Conservation (phyloP, 2,888 invertebrate genomes). For the Eupithecia tripunctaria region DNA sequence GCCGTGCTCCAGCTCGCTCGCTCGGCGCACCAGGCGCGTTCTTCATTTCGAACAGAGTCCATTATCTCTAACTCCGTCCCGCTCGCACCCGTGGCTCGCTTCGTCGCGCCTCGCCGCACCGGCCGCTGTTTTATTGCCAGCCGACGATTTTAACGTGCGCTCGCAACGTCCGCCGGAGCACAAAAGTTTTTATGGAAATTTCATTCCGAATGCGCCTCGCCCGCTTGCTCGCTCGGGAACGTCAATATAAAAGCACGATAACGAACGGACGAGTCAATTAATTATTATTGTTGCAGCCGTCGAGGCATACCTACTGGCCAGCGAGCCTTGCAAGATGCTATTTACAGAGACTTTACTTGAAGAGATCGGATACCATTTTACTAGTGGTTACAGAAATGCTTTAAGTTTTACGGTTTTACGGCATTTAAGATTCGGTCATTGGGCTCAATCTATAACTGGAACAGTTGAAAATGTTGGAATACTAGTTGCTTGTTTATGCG, state of each 20-base stretch:
- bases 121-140: slow-evolving; percentile 84
- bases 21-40: slow-evolving; percentile 79
- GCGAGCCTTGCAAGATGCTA: slow-evolving; percentile 67
- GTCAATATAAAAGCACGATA: slow-evolving; percentile 85
- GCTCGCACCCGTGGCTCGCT: slow-evolving; percentile 70
- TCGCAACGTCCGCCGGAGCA: slow-evolving; percentile 84
- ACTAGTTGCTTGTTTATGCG: not conserved
- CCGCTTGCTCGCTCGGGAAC: slow-evolving; percentile 80
- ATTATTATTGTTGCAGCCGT: slow-evolving; percentile 84
- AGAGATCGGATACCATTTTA: not conserved
- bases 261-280: slow-evolving; percentile 85
- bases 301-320: slow-evolving; percentile 68
- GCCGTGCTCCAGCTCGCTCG: slow-evolving; percentile 80
- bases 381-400: not conserved
- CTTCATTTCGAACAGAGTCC: slow-evolving; percentile 82
- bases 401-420: not conserved
- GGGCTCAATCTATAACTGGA: slow-evolving; percentile 6
- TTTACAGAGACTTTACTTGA: slow-evolving; percentile 50
- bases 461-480: not conserved
- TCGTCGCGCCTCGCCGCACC: slow-evolving; percentile 83
- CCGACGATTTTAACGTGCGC: slow-evolving; percentile 85
- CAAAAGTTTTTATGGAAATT: slow-evolving; percentile 85
- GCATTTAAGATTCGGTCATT: not conserved
- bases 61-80: slow-evolving; percentile 79
- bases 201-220: slow-evolving; percentile 83